phyloP scores from a whole-genome alignment of 2,797 vertebrate genomes.

The Aldrovandia affinis region DNA sequence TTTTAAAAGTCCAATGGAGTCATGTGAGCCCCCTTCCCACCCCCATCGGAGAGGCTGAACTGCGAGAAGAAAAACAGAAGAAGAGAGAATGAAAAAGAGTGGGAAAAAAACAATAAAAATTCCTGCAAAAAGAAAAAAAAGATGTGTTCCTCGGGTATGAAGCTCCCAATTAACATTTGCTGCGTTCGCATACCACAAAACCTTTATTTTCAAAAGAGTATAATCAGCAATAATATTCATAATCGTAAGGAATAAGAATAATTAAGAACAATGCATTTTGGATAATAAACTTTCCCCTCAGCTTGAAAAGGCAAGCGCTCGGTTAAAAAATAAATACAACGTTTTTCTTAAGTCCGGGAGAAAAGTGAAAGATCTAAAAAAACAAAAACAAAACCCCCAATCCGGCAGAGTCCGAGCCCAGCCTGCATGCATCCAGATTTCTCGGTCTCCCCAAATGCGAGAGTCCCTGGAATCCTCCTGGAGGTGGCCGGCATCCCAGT shows the following conservation, averaged over 20 bases:
- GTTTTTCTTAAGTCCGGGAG: constrained; percentile 21
- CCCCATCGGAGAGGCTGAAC: constrained; percentile 9
- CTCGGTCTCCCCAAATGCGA: constrained; percentile 1
- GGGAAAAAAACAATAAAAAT: constrained; percentile 52
- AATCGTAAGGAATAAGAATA: constrained; percentile 44
- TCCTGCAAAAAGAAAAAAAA: constrained; percentile 39
- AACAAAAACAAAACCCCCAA: constrained; percentile 25
- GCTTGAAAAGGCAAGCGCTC: constrained; percentile 58
- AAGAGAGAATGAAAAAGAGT: constrained; percentile 38
- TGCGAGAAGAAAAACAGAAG: constrained; percentile 39
- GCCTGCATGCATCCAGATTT: constrained; percentile 62
- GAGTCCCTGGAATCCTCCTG: constrained; percentile 1
- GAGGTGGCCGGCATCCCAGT: constrained; percentile 40
- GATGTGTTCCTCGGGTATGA: constrained; percentile 32
- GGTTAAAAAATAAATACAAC: constrained; percentile 74
- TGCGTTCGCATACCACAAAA: constrained; percentile 49
- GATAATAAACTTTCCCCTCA: constrained; percentile 51
- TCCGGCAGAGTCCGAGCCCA: constrained; percentile 34
- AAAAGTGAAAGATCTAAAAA: constrained; percentile 53
- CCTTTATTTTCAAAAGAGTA: constrained; percentile 33
- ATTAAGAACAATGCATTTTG: constrained; percentile 47
- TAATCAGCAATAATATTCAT: constrained; percentile 42
- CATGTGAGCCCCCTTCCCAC: constrained; percentile 65
- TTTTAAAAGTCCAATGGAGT: constrained; percentile 57
- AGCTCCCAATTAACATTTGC: constrained; percentile 43